Conservation (phyloP, 2,888 invertebrate species). For the Pantelozetes paolii region DNA sequence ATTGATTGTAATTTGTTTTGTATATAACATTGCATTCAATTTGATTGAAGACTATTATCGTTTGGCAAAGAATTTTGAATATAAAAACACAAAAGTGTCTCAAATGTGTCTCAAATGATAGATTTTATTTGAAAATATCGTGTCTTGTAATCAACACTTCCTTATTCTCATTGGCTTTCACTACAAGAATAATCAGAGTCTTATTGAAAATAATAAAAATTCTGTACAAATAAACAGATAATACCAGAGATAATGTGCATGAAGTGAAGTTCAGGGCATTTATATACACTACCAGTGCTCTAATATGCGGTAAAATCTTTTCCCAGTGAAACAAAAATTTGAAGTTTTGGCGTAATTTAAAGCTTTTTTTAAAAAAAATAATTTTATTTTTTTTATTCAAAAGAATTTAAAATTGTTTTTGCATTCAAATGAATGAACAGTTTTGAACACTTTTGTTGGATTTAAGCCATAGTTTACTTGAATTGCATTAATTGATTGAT, state of each 20-base stretch:
- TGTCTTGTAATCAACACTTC: slow-evolving; percentile 19
- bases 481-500: slow-evolving; percentile 35
- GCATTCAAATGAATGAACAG: neutral
- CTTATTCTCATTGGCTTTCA: neutral
- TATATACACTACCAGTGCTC: too few relatives aligned
- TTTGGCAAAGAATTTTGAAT: neutral
- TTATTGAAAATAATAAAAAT: neutral
- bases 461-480: neutral
- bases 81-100: neutral
- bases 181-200: neutral
- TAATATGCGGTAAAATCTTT: slow-evolving; percentile 4
- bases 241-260: neutral
- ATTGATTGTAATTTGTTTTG: neutral
- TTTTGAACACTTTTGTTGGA: too few relatives aligned
- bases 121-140: neutral
- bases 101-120: neutral
- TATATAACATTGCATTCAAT: neutral
- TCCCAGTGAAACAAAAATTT: neutral
- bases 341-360: neutral
- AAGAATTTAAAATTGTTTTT: slow-evolving; percentile 23
- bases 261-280: neutral
- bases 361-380: neutral
- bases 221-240: slow-evolving; percentile 17
- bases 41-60: neutral
- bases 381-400: neutral